Conservation (phyloP, 1,140 invertebrate species). For the Pygmarrhopalites habei region DNA sequence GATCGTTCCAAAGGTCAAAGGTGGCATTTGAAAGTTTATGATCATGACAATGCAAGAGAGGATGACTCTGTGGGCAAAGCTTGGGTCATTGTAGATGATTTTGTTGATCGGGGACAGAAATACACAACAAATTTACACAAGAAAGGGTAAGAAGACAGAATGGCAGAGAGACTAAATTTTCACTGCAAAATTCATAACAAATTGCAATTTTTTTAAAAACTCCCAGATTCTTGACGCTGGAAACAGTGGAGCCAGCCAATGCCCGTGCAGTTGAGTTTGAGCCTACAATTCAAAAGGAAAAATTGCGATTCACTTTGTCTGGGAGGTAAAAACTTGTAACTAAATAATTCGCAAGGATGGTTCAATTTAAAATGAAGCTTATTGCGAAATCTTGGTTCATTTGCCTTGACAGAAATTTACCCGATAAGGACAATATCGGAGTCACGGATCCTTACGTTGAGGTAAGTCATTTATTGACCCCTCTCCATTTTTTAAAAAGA, state of each 20-base stretch:
- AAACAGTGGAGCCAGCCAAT: not conserved
- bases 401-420: conserved; percentile 26
- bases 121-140: conserved; percentile 30
- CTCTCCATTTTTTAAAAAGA: not conserved
- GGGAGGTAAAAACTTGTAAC: not conserved
- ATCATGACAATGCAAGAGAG: conserved; percentile 31
- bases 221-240: conserved; percentile 11
- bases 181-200: too few species aligned
- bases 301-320: not conserved
- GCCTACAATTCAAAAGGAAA: too few species aligned
- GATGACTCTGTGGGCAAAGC: conserved; percentile 33
- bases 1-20: conserved; percentile 28
- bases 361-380: conserved; percentile 21
- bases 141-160: conserved; percentile 27
- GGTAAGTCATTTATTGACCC: not conserved
- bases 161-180: too few species aligned
- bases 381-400: too few species aligned
- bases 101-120: conserved; percentile 28
- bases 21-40: conserved; percentile 26
- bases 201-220: not conserved
- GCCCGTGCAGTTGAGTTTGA: conserved; percentile 1
- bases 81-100: conserved; percentile 33
- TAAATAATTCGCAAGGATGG: not conserved
- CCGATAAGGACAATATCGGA: conserved; percentile 27
- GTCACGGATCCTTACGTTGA: conserved; percentile 31